Conservation (phyloP, 2,888 invertebrate genomes). For the Peribatodes rhomboidaria region DNA sequence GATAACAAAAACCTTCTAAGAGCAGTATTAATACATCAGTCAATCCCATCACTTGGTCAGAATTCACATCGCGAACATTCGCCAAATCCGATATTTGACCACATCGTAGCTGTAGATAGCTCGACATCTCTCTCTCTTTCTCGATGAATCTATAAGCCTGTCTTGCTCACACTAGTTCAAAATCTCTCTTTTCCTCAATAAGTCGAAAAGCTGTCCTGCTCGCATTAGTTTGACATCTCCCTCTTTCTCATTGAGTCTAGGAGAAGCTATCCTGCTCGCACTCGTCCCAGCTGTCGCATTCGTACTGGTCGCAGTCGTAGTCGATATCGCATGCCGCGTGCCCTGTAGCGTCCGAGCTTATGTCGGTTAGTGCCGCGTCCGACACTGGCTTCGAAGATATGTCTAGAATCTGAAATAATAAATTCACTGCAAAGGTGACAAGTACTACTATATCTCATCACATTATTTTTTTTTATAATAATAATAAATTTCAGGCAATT, state of each 20-base stretch:
- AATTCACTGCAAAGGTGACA: not conserved
- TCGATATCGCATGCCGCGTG: slow-evolving; percentile 85
- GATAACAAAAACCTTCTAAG: not conserved
- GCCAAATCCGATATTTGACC: too few species aligned
- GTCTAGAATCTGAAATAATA: slow-evolving; percentile 72
- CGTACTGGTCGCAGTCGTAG: slow-evolving; percentile 82
- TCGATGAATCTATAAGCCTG: slow-evolving; percentile 69
- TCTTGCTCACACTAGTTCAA: slow-evolving; percentile 86
- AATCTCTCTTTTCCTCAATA: not conserved
- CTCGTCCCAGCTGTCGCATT: slow-evolving; percentile 85
- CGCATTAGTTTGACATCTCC: slow-evolving; percentile 56
- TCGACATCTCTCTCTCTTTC: not conserved
- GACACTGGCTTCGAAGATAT: slow-evolving; percentile 84
- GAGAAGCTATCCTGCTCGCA: slow-evolving; percentile 86
- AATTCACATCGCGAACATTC: not conserved
- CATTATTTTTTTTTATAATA: not conserved
- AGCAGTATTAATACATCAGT: not conserved
- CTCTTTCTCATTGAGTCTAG: slow-evolving; percentile 50
- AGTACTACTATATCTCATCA: too few species aligned
- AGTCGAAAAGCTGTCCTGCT: slow-evolving; percentile 84
- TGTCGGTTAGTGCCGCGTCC: slow-evolving; percentile 81
- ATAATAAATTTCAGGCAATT: too few species aligned
- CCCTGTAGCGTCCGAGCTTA: slow-evolving; percentile 84
- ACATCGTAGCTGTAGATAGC: too few species aligned
- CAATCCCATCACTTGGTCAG: not conserved